Conservation (phyloP, 1,140 invertebrate species). For the Apis laboriosa region DNA sequence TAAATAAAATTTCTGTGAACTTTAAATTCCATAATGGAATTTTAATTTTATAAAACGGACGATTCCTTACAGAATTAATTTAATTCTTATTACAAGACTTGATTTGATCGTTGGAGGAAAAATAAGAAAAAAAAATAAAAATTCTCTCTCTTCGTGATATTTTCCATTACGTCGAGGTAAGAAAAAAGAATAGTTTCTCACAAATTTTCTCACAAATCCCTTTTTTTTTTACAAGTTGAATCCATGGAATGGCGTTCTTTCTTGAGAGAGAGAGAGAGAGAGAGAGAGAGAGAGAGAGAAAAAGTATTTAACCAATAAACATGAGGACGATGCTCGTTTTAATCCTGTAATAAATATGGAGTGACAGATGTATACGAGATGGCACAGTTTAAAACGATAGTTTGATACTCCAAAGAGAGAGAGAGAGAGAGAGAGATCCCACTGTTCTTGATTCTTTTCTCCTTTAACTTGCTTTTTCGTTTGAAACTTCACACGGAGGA, state of each 20-base stretch:
- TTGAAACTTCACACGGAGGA: neutral
- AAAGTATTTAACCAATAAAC: neutral
- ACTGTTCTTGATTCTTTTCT: neutral
- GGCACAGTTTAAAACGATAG: neutral
- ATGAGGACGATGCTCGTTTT: no score
- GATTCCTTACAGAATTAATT: neutral
- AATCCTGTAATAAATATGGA: no score
- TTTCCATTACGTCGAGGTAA: neutral
- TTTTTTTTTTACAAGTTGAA: neutral
- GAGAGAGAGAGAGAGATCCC: no score
- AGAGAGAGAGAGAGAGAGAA: neutral
- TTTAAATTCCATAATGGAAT: no score
- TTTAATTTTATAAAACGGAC: no score
- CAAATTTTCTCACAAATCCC: neutral
- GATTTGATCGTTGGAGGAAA: neutral
- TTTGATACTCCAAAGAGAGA: neutral
- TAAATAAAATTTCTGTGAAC: no score
- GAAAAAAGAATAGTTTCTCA: neutral
- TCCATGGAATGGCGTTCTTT: neutral
- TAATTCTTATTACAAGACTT: neutral
- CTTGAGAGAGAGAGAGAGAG: neutral
- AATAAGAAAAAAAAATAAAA: neutral
- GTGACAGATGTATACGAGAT: no score
- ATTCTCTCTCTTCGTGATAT: neutral
- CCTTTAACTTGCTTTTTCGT: neutral